Base-by-base conservation (phyloP, 2,888 invertebrate genomes). In the Tholera decimalis region DNA sequence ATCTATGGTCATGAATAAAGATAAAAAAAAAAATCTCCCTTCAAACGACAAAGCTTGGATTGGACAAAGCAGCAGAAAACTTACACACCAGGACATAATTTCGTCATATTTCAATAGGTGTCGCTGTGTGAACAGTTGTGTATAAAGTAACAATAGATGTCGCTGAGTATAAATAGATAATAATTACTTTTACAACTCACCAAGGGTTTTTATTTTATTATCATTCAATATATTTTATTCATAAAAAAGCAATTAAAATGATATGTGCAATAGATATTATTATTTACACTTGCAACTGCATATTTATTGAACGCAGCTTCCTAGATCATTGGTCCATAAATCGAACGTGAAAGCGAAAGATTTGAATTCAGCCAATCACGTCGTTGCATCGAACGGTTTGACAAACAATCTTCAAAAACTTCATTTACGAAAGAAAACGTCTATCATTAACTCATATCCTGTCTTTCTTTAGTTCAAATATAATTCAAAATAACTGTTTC, bases 301-400 rank as follows among this genome's bases (percentile, higher is more conserved):
- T 20, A n/a, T 13, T 18, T 79, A 20, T 73, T 79, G 39, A 89
- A 84, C 85, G 84, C 66, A 83, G 71, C 84, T 75, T 81, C 81
- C 83, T 90, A 87, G 91, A 91, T 91, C 90, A 58, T 69, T 76
- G 85, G 82, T 88, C 88, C 83, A 88, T 84, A 50, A 82, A 84
- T 87, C 85, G 83, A 91, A 87, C 71, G 53, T 66, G 41, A 79
- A 64, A 69, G 93, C 93, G 94, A 86, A 55, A 88, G 76, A 83
- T 95, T 93, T 85, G 82, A 94, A 80, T 91, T 90, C 43, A 77
- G 71, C 95, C 94, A 95, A 94, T 94, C 87, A 82, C 61, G 54
- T 15, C 22, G 61, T 65, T 58, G 88, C 86, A 84, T 91, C 89
- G 78, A 70, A 61, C 84, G 73, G 85, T 87, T 85, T 90, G 90